Percentiles rank a stretch among this genome's conserved stretches.
These are phyloP conservation scores for Ptilodon capucinus DNA, from an alignment of 2,888 invertebrate species.

Conservation along the genomic window DNA sequence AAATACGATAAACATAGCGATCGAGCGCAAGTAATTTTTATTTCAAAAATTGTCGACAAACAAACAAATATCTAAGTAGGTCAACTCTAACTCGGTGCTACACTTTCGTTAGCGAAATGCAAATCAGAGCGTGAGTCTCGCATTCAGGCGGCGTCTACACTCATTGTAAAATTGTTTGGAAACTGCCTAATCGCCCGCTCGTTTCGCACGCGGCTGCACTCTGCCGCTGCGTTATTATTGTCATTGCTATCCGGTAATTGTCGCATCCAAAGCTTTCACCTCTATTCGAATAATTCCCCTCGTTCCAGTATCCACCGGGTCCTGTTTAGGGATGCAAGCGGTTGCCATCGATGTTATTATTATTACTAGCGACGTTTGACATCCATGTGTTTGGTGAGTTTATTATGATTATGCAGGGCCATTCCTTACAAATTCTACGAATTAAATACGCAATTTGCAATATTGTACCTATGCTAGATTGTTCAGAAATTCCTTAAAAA, in stretches of 20 bases:
- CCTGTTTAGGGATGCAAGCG: too few species aligned
- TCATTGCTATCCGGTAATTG: slow-evolving; percentile 55
- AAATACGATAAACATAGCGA: too few species aligned
- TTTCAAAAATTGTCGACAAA: slow-evolving; percentile 7
- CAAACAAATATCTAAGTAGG: slow-evolving; percentile 40
- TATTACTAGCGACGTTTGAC: too few species aligned
- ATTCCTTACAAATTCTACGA: too few species aligned
- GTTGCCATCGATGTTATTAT: too few species aligned
- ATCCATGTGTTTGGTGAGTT: too few species aligned
- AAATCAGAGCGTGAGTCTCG: slow-evolving; percentile 71
- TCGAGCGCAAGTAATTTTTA: too few species aligned
- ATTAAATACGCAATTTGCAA: too few species aligned
- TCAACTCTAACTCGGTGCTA: slow-evolving; percentile 57
- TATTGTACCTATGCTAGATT: too few species aligned
- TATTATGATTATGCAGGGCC: too few species aligned
- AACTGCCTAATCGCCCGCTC: slow-evolving; percentile 39
- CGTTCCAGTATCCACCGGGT: slow-evolving; percentile 42
- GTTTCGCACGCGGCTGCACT: slow-evolving; percentile 48
- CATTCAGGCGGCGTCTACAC: slow-evolving; percentile 45
- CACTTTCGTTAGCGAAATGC: slow-evolving; percentile 75
- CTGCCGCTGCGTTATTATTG: slow-evolving; percentile 47
- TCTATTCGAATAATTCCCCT: slow-evolving; percentile 56
- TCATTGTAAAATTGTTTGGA: slow-evolving; percentile 49
- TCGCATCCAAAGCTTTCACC: slow-evolving; percentile 60
- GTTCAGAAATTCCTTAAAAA: too few species aligned